Base-by-base conservation (phyloP, 2,888 invertebrate species). In the Gibbula magus region DNA sequence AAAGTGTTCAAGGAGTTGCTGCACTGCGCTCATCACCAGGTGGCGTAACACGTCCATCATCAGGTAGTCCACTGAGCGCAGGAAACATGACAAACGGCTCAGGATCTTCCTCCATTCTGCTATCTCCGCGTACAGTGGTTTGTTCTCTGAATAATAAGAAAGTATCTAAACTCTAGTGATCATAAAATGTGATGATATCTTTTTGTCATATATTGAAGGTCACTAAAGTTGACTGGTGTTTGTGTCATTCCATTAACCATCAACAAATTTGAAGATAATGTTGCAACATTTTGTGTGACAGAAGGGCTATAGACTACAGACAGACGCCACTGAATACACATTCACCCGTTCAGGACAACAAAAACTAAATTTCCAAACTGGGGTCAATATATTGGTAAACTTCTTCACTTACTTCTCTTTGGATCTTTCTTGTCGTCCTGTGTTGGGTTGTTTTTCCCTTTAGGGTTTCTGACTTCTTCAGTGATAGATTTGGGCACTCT, bases 71-170 rank as follows among this genome's bases (percentile, higher is more conserved):
- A 93, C 86, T 4, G 89, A 87, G 22, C 88, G 86, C 52, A 93
- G 87, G 83, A 93, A 93, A 52, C 89, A 87, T 1, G 90, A 87
- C 78, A 93, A 83, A 13, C 92, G 85, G 4, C 86, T 80, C 35
- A 93, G 85, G 51, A 92, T 90, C 84, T 91, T 91, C 29, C 92
- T 86, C 93, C 93, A 93, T 79, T 92, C 91, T 4, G 91, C 90
- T 67, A 92, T 90, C 86, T 92, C 90, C 5, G 92, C 91, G 85
- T 92, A 92, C 39, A 89, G 84, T 10, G 92, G 92, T 52, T 85
- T 88, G 45, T 84, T 84, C 76, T 82, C 90, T 88, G 79, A 39
- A 79, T 75, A 53, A 39, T 18, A 16, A 5, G 35, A 35, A 35
- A 35, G 7, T 35, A 35, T 35, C 7, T 35, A 35, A 35, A 35